Base-by-base conservation (phyloP, 2,113 vertebrate genomes). In the Emydocephalus ijimae region DNA sequence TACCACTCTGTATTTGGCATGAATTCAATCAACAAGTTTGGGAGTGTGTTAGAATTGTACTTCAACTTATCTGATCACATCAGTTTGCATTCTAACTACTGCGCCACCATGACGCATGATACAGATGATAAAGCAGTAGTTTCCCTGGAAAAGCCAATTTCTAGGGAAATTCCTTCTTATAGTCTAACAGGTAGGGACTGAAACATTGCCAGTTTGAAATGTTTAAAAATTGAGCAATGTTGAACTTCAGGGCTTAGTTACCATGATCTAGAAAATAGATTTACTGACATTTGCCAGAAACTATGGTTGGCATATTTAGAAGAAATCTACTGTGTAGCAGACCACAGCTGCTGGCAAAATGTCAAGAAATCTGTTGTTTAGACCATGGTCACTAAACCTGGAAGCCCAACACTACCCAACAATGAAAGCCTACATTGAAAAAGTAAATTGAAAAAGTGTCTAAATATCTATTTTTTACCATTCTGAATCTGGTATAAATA, bases 231-330 rank as follows among this genome's bases (percentile, higher is more conserved):
- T 61, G 59, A 61, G 59, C 1, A 26, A 56, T 69, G 15, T 69
- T 94, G 52, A 45, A 64, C 20, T 81, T 93, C 64, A 48, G 89
- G 29, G 20, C 29, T 43, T 94, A 89, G 50, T 88, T 52, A n/a
- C 29, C 7, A 54, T 34, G 86, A 15, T 81, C 29, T 54, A 54
- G n/a, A 88, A 15, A 88, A 55, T 4, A 88, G 87, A 20, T 55
- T n/a, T 55, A 29, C 29, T 55, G 1, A 93, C 74, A 85, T 20
- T 91, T 50, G 48, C 43, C 18, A 43, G 74, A 20, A 81, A 81
- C 34, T 81, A 81, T 81, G 18, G 20, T 81, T 81, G 34, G 34
- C 7, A 81, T 81, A 20, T 81, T 81, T 20, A 43, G 34, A 21
- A 43, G 34, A 20, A 43, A 81, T 43, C 74, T 43, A 7, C 34